Conservation (phyloP, 2,113 vertebrate genomes). For the Otolemur garnettii region DNA sequence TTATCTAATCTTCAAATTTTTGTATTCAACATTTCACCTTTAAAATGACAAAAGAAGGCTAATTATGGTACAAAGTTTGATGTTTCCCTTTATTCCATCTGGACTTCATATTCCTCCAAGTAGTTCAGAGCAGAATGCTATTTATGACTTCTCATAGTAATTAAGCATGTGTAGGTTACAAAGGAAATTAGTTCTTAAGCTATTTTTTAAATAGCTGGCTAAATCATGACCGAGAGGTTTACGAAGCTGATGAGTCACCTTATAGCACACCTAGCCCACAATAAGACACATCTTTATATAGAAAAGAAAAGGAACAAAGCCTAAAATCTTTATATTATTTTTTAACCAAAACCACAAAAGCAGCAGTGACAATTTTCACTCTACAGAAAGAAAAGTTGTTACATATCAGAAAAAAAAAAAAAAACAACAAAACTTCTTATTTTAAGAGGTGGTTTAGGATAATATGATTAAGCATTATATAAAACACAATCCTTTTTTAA, state of each 20-base stretch:
- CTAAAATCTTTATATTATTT: background rate
- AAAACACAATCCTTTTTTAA: background rate
- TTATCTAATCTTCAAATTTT: slow-evolving; percentile 10
- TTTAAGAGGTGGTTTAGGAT: background rate
- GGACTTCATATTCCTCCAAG: background rate
- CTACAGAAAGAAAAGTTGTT: background rate
- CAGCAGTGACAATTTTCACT: background rate
- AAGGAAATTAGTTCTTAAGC: background rate
- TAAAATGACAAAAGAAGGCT: background rate
- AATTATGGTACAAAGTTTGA: background rate
- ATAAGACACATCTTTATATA: background rate
- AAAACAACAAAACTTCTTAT: background rate
- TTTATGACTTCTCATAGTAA: background rate
- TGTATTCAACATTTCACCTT: background rate
- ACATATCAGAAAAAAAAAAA: background rate
- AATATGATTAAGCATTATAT: background rate
- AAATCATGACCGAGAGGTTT: background rate
- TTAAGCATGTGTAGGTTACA: background rate
- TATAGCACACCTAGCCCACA: background rate
- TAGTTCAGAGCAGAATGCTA: background rate
- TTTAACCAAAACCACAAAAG: background rate
- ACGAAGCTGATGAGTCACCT: background rate
- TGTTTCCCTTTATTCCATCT: background rate
- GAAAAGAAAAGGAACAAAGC: background rate
- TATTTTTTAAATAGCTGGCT: background rate